These are phyloP conservation scores for Pecten maximus DNA, from an alignment of 2,888 invertebrate species.

Conservation along the genomic window DNA sequence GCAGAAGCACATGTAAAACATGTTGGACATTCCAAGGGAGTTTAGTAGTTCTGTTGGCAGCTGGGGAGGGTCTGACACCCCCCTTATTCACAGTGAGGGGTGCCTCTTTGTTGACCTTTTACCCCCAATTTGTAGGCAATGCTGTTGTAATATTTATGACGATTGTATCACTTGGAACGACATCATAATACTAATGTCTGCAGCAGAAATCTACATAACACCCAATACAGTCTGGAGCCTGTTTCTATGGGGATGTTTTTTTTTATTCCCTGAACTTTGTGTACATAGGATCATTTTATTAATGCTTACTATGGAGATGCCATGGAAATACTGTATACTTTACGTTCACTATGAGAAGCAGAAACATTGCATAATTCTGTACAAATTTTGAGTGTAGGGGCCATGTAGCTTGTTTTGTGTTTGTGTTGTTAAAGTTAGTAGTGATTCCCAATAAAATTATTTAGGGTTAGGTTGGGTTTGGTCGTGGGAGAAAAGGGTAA, in stretches of 20 bases:
- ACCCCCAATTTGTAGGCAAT: constrained; percentile 4
- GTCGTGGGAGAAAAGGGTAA: background rate
- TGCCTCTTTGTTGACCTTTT: background rate
- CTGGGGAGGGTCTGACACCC: background rate
- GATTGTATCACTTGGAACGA: background rate
- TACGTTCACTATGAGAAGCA: background rate
- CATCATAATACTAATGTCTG: background rate
- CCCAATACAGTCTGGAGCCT: background rate
- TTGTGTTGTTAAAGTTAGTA: background rate
- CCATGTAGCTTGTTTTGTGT: background rate
- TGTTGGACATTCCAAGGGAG: background rate
- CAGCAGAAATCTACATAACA: background rate
- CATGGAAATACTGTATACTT: background rate
- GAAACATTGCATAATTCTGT: background rate
- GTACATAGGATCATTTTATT: background rate
- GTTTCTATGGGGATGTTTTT: background rate
- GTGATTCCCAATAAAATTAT: background rate
- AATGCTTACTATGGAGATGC: background rate
- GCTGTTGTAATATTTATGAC: background rate
- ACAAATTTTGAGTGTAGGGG: too few relatives aligned
- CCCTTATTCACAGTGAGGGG: background rate
- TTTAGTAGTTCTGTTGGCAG: background rate
- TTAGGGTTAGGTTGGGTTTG: background rate
- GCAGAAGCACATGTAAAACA: background rate
- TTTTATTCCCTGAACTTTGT: too few relatives aligned